Conservation (phyloP, 2,797 vertebrate species). For the Cheirogaleus major region DNA sequence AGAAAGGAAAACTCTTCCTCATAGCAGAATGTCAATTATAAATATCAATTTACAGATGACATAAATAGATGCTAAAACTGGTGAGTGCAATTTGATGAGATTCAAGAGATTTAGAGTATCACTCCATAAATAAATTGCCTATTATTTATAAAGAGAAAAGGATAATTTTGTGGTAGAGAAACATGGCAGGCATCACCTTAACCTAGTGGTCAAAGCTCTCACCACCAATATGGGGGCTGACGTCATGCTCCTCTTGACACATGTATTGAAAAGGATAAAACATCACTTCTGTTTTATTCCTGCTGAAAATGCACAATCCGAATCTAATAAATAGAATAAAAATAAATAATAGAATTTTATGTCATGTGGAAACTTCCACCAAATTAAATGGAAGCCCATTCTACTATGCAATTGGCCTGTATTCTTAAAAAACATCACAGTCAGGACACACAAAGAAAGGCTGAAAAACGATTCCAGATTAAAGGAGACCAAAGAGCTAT, state of each 20-base stretch:
- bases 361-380: neutral
- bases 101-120: neutral
- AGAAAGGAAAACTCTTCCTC: neutral
- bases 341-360: neutral
- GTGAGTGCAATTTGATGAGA: neutral
- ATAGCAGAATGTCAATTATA: neutral
- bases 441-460: neutral
- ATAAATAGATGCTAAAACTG: neutral
- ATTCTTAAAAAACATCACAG: neutral
- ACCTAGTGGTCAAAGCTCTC: neutral
- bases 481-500: neutral
- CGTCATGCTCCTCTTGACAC: neutral
- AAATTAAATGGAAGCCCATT: neutral
- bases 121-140: neutral
- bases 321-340: neutral
- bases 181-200: neutral
- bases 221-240: neutral
- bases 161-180: neutral
- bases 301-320: neutral
- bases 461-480: neutral
- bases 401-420: neutral
- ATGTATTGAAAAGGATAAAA: neutral
- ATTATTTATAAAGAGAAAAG: neutral
- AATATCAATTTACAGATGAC: neutral
- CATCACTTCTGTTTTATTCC: neutral